Conservation (phyloP, 2,888 invertebrate species). For the Pammene aurita region DNA sequence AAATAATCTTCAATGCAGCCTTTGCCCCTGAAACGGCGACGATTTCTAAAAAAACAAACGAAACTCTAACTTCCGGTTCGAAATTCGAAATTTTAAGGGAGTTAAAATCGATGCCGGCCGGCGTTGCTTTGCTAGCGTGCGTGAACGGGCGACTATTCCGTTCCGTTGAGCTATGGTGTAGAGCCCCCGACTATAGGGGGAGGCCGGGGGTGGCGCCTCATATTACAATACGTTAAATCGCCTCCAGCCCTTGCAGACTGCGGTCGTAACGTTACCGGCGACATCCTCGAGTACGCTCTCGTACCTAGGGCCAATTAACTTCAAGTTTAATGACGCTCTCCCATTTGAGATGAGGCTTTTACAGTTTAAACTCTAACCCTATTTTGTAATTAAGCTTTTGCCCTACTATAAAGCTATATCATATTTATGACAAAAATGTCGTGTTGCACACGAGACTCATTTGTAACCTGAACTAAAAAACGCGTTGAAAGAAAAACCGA, state of each 20-base stretch:
- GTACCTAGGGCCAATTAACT: constrained; percentile 67
- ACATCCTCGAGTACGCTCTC: constrained; percentile 60
- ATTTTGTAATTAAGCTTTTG: constrained; percentile 24
- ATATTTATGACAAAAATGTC: constrained; percentile 51
- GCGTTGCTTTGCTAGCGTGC: constrained; percentile 54
- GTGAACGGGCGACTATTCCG: constrained; percentile 58
- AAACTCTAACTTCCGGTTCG: constrained; percentile 41
- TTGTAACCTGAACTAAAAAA: constrained; percentile 59
- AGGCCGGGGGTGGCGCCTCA: constrained; percentile 55
- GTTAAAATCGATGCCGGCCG: constrained; percentile 60
- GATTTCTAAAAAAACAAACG: constrained; percentile 11
- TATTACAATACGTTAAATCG: constrained; percentile 74
- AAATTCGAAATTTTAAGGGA: constrained; percentile 53
- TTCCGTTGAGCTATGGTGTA: constrained; percentile 57
- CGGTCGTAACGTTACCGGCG: constrained; percentile 60
- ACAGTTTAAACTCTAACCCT: constrained; percentile 44
- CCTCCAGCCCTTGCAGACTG: constrained; percentile 65
- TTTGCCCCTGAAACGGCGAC: not conserved
- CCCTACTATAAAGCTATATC: constrained; percentile 3
- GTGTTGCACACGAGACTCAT: constrained; percentile 60
- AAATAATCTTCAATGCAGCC: constrained; percentile 65
- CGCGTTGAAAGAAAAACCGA: constrained; percentile 69
- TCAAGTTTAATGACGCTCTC: constrained; percentile 68
- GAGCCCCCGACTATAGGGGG: constrained; percentile 53
- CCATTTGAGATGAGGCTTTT: constrained; percentile 60